Evolutionary conservation across 2,888 invertebrate genomes (phyloP), one percentile per base, ranked within the genome.

Genomic region (Pasiphila rectangulata): DNA sequence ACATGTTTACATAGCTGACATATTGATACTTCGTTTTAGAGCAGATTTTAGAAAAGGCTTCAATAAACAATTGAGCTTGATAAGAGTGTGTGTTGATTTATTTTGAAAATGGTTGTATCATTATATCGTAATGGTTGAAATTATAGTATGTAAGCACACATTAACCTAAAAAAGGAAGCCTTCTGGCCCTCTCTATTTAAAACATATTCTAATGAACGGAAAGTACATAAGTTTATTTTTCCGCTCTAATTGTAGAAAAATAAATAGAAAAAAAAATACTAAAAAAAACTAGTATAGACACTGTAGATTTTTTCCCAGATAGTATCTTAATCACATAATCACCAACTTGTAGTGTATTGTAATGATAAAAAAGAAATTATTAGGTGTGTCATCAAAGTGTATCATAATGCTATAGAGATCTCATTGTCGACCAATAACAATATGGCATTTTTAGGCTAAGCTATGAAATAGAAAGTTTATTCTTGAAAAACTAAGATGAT

Each of bases 371-470:
- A 63, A 61, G 80, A 79, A n/a, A n/a, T n/a, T n/a, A 78, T 76
- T 78, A 72, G 36, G 41, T 42, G 73, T 72, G 73, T 75, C 73
- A 76, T 81, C 78, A 79, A 77, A 65, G 75, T 76, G 77, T 79
- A 79, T 77, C 75, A 75, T 78, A 74, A 79, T 76, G 77, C 79
- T 81, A 81, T 83, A 79, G 84, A 86, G 87, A 88, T 87, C 87
- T 88, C 87, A 86, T 83, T 84, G 80, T 84, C 74, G 86, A 87
- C 86, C 87, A 88, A 87, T 86, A 87, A 85, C 82, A 86, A 80
- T 83, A 85, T 82, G 80, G 88, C 87, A 87, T 87, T 88, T 88
- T 78, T 88, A 86, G 83, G 79, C 77, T 87, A 85, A 86, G 83
- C 62, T 79, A 69, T 67, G 65, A 67, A 74, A 70, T 75, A 68